Percentiles rank a stretch among this genome's conserved stretches.
Evolutionary conservation across 2,797 vertebrate genomes (phyloP).

Genomic region (Danio albolineatus): DNA sequence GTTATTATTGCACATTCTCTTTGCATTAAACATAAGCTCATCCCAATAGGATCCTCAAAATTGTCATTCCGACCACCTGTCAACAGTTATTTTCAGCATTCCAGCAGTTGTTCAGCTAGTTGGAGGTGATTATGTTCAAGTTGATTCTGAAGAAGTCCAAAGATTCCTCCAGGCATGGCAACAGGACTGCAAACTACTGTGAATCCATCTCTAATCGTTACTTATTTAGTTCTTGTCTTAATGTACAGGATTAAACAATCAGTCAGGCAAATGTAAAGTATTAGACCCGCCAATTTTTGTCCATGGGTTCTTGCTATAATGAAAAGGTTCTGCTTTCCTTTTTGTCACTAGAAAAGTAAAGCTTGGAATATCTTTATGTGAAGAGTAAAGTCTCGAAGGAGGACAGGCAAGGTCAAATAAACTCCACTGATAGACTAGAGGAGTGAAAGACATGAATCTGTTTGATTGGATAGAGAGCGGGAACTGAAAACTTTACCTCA

Average conservation of each 20-base stretch:
- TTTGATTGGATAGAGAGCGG: constrained; percentile 26
- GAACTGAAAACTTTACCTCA: not conserved
- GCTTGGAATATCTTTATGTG: constrained; percentile 22
- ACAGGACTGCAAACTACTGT: constrained; percentile 75
- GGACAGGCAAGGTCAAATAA: constrained; percentile 21
- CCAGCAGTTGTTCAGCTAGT: not conserved
- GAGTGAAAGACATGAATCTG: constrained; percentile 10
- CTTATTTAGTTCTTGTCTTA: constrained; percentile 77
- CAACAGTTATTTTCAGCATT: not conserved
- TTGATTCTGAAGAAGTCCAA: constrained; percentile 75
- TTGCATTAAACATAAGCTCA: not conserved
- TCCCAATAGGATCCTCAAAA: not conserved
- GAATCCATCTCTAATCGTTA: constrained; percentile 79
- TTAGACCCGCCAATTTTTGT: constrained; percentile 10
- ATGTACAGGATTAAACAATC: constrained; percentile 54
- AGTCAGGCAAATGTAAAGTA: constrained; percentile 36
- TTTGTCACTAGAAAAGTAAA: constrained; percentile 19
- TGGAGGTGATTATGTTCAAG: constrained; percentile 63
- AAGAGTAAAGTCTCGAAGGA: constrained; percentile 33
- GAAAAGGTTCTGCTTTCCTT: constrained; percentile 14
- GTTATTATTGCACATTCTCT: constrained; percentile 2
- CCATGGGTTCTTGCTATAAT: constrained; percentile 1
- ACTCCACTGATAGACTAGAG: not conserved
- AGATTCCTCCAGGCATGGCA: constrained; percentile 77
- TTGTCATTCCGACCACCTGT: not conserved